Percentiles rank a stretch among this genome's conserved stretches.
Evolutionary conservation across 2,888 invertebrate species (phyloP).

Genomic region (Rhagonycha fulva): DNA sequence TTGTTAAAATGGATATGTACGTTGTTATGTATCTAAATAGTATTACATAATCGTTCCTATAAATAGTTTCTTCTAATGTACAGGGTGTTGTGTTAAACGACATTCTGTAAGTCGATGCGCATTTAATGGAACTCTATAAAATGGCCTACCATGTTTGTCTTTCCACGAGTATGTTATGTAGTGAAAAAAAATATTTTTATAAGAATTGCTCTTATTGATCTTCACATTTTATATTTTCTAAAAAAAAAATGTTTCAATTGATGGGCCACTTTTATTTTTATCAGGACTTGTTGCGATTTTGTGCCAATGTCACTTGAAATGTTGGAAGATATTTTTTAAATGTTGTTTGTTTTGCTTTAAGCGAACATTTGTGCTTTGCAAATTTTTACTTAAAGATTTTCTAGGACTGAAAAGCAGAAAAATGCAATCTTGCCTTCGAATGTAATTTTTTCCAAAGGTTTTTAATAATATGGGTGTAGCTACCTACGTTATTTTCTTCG

Average conservation of each 20-base stretch:
- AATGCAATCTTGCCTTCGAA: conserved; percentile 43
- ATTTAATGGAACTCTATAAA: conserved; percentile 33
- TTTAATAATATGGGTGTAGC: conserved; percentile 8
- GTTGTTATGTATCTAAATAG: conserved; percentile 15
- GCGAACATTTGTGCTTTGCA: not conserved
- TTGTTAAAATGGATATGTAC: conserved; percentile 37
- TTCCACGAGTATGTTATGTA: conserved; percentile 41
- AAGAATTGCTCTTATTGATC: conserved; percentile 31
- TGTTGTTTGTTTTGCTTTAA: conserved; percentile 1
- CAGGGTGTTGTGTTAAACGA: conserved; percentile 9
- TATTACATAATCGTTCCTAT: conserved; percentile 21
- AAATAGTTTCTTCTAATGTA: conserved; percentile 14
- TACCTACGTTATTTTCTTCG: not conserved
- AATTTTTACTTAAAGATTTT: conserved; percentile 5
- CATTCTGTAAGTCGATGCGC: conserved; percentile 16
- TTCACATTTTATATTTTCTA: conserved; percentile 16
- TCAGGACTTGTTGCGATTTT: not conserved
- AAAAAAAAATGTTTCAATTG: not conserved
- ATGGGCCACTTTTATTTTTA: not conserved
- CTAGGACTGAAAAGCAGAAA: conserved; percentile 6
- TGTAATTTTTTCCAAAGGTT: conserved; percentile 25
- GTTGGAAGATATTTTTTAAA: not conserved
- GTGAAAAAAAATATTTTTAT: conserved; percentile 42
- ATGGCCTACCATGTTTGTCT: conserved; percentile 49
- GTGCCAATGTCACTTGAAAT: not conserved